Percentiles rank a stretch among this genome's conserved stretches.
Evolutionary conservation across 1,140 invertebrate species (phyloP).

Genomic region (Drosophila yakuba): DNA sequence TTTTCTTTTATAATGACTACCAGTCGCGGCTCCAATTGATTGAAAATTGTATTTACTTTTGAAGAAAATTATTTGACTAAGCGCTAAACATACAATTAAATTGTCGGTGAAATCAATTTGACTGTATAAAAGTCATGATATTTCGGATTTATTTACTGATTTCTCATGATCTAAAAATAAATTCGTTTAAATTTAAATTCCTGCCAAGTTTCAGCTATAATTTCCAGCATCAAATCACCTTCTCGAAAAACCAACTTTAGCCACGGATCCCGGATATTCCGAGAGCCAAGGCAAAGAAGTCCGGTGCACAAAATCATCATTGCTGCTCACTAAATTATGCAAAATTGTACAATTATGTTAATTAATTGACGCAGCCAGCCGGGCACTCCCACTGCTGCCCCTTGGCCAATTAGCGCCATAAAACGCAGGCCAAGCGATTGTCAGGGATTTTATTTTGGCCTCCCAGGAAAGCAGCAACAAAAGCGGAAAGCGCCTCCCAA

Average conservation of each 20-base stretch:
- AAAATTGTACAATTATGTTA: slow-evolving; percentile 83
- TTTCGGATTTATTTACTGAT: too few relatives aligned
- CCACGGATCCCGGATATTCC: not conserved
- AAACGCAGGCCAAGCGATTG: slow-evolving; percentile 71
- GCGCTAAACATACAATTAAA: too few relatives aligned
- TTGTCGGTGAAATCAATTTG: too few relatives aligned
- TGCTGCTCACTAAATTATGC: slow-evolving; percentile 63
- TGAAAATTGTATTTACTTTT: too few relatives aligned
- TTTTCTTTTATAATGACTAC: not conserved
- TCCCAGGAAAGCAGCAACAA: slow-evolving; percentile 19
- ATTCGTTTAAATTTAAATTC: too few relatives aligned
- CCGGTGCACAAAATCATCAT: slow-evolving; percentile 39
- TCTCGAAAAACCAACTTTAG: not conserved
- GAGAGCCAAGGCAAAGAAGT: slow-evolving; percentile 15
- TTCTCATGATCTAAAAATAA: not conserved
- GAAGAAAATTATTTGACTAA: not conserved
- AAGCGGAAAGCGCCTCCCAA: not conserved
- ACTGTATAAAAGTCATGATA: too few relatives aligned
- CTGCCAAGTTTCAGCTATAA: not conserved
- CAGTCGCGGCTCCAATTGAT: too few relatives aligned
- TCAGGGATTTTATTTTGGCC: slow-evolving; percentile 60
- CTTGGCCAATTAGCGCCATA: slow-evolving; percentile 70
- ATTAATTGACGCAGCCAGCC: slow-evolving; percentile 71
- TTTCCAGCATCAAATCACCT: not conserved
- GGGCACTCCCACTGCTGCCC: slow-evolving; percentile 7